Base-by-base conservation (phyloP, 2,797 vertebrate genomes). In the Crocidura indochinensis region DNA sequence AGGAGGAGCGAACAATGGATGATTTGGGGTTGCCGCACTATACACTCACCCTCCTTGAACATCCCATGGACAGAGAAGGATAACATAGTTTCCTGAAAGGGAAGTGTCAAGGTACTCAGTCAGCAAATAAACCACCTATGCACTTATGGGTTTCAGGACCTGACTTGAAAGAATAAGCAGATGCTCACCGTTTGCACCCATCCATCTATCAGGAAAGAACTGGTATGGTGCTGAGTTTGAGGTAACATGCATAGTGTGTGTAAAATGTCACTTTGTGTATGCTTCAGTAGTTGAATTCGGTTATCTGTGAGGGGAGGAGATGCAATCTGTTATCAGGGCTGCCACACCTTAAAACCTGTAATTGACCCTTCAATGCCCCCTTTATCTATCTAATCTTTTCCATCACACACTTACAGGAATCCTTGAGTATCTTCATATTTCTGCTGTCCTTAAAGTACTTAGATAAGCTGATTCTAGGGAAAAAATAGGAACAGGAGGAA, bases 31-130 rank as follows among this genome's bases (percentile, higher is more conserved):
- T 8, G 27, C 5, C 7, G 20, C 95, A 91, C 97, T 96, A 82
- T 0, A 71, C 49, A 98, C 98, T 81, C 98, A 97, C 95, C 98
- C 98, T 31, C 98, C 98, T 67, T 88, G 80, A 95, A 94, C 6
- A 91, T 6, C 0, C 93, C 93, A 0, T 8, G 79, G 62, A 94
- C 86, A 60, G 94, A 90, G 69, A 95, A 96, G 27, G 92, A 92
- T 20, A 96, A n/a, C 83, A 94, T 83, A 0, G 0, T 60, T 2
- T 91, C 73, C 91, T 95, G 83, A 88, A 95, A 95, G 7, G 49
- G 27, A 84, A 86, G 17, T 72, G 2, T 0, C 51, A 19, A 78
- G 10, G 17, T 8, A 4, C 19, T 84, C 60, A 72, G 87, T 76
- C 44, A 29, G 27, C 31, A 20, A 22, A 8, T 15, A 26, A 24